Conservation (phyloP, 2,888 invertebrate species). For the Tanytarsus gracilentus region DNA sequence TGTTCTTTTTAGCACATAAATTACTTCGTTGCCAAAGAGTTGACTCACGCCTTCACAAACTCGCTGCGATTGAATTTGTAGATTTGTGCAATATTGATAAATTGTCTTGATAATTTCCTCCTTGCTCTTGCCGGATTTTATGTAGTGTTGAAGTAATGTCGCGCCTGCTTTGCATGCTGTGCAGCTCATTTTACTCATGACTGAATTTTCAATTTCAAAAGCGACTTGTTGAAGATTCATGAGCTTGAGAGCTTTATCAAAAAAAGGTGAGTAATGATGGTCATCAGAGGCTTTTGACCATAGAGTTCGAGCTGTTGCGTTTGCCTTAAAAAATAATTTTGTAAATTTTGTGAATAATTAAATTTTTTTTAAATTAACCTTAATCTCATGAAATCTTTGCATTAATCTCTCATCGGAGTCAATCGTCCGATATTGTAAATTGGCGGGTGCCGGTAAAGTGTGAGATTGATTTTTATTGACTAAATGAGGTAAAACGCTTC, state of each 20-base stretch:
- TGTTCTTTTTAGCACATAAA: constrained; percentile 67
- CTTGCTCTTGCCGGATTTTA: constrained; percentile 71
- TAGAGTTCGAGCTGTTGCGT: constrained; percentile 46
- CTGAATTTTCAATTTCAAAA: constrained; percentile 78
- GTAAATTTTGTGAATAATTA: not conserved
- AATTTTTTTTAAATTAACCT: constrained; percentile 17
- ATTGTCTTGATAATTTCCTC: constrained; percentile 78
- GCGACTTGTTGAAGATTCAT: constrained; percentile 78
- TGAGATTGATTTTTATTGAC: constrained; percentile 36
- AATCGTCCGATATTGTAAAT: constrained; percentile 2
- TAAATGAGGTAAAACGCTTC: constrained; percentile 41
- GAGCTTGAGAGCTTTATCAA: constrained; percentile 72
- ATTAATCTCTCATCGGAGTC: constrained; percentile 39
- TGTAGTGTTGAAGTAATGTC: constrained; percentile 76
- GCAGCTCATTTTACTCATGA: constrained; percentile 86
- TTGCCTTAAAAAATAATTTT: constrained; percentile 32
- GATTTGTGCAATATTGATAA: constrained; percentile 74
- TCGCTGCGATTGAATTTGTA: constrained; percentile 77
- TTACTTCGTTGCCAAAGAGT: constrained; percentile 70
- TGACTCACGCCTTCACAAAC: constrained; percentile 85
- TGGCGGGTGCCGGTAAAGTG: constrained; percentile 32
- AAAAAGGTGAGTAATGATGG: constrained; percentile 64
- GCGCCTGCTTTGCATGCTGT: constrained; percentile 78
- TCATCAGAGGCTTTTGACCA: constrained; percentile 51
- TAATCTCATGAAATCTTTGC: constrained; percentile 34